Percentiles rank a stretch among this genome's conserved stretches.
phyloP scores from a whole-genome alignment of 2,888 invertebrate genomes.

The Gonocerus acuteangulatus region DNA sequence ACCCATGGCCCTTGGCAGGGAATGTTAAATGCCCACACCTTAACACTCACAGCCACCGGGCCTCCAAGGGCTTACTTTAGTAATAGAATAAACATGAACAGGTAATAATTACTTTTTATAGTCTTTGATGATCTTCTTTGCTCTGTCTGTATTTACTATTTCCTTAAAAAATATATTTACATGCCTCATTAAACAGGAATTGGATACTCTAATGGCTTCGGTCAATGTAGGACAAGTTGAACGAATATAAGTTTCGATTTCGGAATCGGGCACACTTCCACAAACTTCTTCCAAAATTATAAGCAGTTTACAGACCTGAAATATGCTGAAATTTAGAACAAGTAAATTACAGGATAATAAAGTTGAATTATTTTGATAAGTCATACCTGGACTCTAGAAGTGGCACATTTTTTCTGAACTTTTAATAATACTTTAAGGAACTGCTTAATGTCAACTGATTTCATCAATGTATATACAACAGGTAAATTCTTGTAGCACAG shows the following conservation, averaged over 20 bases:
- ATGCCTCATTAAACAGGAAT: conserved; percentile 47
- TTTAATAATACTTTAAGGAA: conserved; percentile 56
- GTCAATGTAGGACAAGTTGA: conserved; percentile 48
- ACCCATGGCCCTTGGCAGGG: too few species aligned
- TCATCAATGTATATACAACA: conserved; percentile 63
- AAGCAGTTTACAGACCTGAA: conserved; percentile 46
- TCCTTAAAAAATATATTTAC: conserved; percentile 52
- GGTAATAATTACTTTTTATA: conserved; percentile 37
- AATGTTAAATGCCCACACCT: too few species aligned
- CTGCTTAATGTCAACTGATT: conserved; percentile 61
- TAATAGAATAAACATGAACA: conserved; percentile 7
- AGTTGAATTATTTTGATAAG: too few species aligned
- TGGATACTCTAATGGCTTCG: conserved; percentile 46
- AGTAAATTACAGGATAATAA: too few species aligned
- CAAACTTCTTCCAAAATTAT: conserved; percentile 49
- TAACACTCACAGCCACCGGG: too few species aligned
- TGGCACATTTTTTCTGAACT: conserved; percentile 46
- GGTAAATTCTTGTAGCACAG: conserved; percentile 70
- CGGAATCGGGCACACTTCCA: conserved; percentile 47
- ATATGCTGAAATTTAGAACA: too few species aligned
- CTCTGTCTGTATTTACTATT: conserved; percentile 44
- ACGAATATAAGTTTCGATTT: conserved; percentile 47
- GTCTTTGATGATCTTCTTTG: conserved; percentile 41
- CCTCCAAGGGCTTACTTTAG: too few species aligned
- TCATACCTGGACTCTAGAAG: conserved; percentile 47